Evolutionary conservation across 2,113 vertebrate species (phyloP).

Genomic region (Apeltes quadracus): DNA sequence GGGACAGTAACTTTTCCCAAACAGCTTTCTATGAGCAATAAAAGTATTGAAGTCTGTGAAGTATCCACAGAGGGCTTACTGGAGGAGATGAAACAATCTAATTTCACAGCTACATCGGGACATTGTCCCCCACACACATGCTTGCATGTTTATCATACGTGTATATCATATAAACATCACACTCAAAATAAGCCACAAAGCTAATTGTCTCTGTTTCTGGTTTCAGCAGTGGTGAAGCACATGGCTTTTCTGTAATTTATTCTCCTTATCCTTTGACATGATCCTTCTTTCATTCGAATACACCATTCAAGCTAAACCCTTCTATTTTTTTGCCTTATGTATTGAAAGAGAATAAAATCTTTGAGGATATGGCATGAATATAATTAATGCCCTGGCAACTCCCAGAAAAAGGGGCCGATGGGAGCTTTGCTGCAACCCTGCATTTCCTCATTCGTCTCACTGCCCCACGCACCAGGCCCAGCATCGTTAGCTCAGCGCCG

Average conservation of each 20-base stretch:
- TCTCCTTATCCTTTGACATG: constrained; percentile 6
- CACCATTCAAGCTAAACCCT: constrained; percentile 20
- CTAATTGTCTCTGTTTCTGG: constrained; percentile 21
- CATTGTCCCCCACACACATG: not conserved
- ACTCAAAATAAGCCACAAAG: not conserved
- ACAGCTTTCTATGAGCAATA: constrained; percentile 38
- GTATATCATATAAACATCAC: constrained; percentile 9
- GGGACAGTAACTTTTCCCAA: constrained; percentile 51
- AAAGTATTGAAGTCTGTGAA: constrained; percentile 20
- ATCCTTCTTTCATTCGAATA: constrained; percentile 11
- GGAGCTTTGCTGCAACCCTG: constrained; percentile 44
- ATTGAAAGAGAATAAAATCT: constrained; percentile 28
- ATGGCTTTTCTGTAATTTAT: constrained; percentile 1
- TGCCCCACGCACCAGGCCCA: constrained; percentile 47
- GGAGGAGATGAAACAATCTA: constrained; percentile 1
- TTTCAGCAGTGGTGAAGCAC: too few relatives aligned
- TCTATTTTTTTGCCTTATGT: constrained; percentile 1
- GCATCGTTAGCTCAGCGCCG: constrained; percentile 73
- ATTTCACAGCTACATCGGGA: not conserved
- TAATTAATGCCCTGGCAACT: not conserved
- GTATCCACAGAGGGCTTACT: not conserved
- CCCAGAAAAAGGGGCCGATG: constrained; percentile 41
- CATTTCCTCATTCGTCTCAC: constrained; percentile 55
- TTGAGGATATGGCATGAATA: constrained; percentile 25
- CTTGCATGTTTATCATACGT: constrained; percentile 9